A percentile compares a stretch with the other conserved stretches of the same genome.
Conservation (phyloP, 2,888 invertebrate species). For the Cheilosia impressa region DNA sequence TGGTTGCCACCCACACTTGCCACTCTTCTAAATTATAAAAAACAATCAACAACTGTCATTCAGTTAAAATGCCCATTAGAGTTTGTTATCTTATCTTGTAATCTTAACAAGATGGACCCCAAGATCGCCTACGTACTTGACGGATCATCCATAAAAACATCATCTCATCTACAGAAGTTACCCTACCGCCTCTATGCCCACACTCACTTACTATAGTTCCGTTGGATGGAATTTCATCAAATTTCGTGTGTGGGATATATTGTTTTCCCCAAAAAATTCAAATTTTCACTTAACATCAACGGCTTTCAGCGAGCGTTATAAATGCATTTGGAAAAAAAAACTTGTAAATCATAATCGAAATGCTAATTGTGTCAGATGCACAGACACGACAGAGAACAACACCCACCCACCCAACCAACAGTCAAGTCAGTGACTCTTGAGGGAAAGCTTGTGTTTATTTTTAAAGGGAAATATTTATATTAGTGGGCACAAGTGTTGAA, state of each 20-base stretch:
- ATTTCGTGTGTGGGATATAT: slow-evolving; percentile 9
- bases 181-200: not conserved
- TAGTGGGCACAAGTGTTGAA: slow-evolving; percentile 37
- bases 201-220: slow-evolving; percentile 21
- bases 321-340: not conserved
- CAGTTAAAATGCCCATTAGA: slow-evolving; percentile 12
- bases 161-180: slow-evolving; percentile 7
- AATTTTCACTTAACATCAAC: slow-evolving; percentile 6
- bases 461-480: not conserved
- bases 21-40: not conserved
- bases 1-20: not conserved
- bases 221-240: slow-evolving; percentile 21
- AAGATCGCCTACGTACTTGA: slow-evolving; percentile 9
- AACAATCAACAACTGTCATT: slow-evolving; percentile 6
- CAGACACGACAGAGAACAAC: slow-evolving; percentile 19
- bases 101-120: slow-evolving; percentile 17
- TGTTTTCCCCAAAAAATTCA: not conserved
- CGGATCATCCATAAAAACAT: not conserved
- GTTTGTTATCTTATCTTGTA: slow-evolving; percentile 18
- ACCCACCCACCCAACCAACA: slow-evolving; percentile 16
- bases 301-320: not conserved
- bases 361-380: slow-evolving; percentile 29
- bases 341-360: slow-evolving; percentile 15
- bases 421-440: not conserved
- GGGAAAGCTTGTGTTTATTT: slow-evolving; percentile 15